Percentiles rank a stretch among this genome's conserved stretches.
Evolutionary conservation across 2,113 vertebrate genomes (phyloP).

Genomic region (Pyxicephalus adspersus): DNA sequence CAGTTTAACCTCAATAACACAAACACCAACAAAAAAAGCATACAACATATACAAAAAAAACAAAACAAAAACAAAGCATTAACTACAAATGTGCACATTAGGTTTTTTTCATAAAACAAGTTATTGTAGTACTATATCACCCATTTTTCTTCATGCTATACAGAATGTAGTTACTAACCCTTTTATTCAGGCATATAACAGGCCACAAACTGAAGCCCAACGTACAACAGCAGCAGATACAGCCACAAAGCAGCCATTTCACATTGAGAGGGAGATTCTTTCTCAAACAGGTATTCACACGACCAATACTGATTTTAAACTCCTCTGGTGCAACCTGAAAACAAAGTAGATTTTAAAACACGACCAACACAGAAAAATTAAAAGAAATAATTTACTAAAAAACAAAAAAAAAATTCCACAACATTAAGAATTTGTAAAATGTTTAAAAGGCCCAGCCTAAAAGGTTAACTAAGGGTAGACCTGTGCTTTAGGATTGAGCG

Average conservation of each 20-base stretch:
- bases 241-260: conserved; percentile 97
- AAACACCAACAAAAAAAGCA: no score
- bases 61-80: no score
- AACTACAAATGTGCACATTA: neutral
- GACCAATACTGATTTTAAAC: conserved; percentile 94
- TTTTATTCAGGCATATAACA: conserved; percentile 98
- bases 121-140: neutral
- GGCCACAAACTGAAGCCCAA: conserved; percentile 98
- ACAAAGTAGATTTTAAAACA: neutral
- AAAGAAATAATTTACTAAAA: no score
- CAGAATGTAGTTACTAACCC: conserved; percentile 83
- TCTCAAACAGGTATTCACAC: conserved; percentile 91
- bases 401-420: no score
- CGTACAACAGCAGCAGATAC: conserved; percentile 97
- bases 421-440: no score
- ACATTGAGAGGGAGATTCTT: conserved; percentile 96
- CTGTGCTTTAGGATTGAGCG: no score
- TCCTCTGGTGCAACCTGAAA: conserved; percentile 97
- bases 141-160: neutral
- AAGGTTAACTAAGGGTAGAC: no score
- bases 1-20: no score
- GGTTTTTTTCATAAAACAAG: neutral
- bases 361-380: no score
- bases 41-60: no score
- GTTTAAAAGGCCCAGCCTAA: no score